phyloP scores from a whole-genome alignment of 2,888 invertebrate genomes.

The Germaria angustata region DNA sequence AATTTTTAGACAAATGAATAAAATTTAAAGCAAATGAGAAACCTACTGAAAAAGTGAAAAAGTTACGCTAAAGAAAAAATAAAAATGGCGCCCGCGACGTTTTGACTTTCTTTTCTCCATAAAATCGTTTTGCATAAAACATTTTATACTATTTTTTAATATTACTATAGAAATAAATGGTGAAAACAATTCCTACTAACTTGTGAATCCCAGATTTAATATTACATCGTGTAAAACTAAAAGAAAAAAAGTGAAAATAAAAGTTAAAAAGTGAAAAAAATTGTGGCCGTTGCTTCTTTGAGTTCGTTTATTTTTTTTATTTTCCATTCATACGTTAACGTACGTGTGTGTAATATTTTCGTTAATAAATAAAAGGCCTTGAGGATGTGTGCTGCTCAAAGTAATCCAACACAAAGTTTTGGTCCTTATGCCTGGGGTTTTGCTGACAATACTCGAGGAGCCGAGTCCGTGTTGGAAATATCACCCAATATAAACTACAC shows the following conservation, averaged over 20 bases:
- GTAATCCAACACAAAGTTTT: slow-evolving; percentile 79
- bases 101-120: slow-evolving; percentile 75
- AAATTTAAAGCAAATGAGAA: slow-evolving; percentile 61
- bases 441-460: slow-evolving; percentile 79
- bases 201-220: slow-evolving; percentile 37
- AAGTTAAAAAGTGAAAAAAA: slow-evolving; percentile 73
- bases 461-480: slow-evolving; percentile 80
- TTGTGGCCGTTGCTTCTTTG: slow-evolving; percentile 69
- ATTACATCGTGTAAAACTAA: slow-evolving; percentile 28
- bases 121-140: slow-evolving; percentile 47
- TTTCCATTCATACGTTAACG: slow-evolving; percentile 56
- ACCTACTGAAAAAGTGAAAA: slow-evolving; percentile 55
- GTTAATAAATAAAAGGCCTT: slow-evolving; percentile 52
- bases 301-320: slow-evolving; percentile 47
- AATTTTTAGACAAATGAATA: slow-evolving; percentile 54
- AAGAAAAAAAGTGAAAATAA: slow-evolving; percentile 48
- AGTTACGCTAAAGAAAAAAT: slow-evolving; percentile 64
- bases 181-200: slow-evolving; percentile 1
- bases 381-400: slow-evolving; percentile 80
- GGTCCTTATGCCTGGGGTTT: slow-evolving; percentile 80
- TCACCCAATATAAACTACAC: slow-evolving; percentile 80
- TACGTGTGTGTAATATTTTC: slow-evolving; percentile 56
- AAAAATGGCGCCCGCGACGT: slow-evolving; percentile 79
- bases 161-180: slow-evolving; percentile 39
- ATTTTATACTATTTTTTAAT: slow-evolving; percentile 20